A percentile compares a stretch with the other conserved stretches of the same genome.
phyloP scores from a whole-genome alignment of 2,888 invertebrate genomes.

The Drosophila conformis region DNA sequence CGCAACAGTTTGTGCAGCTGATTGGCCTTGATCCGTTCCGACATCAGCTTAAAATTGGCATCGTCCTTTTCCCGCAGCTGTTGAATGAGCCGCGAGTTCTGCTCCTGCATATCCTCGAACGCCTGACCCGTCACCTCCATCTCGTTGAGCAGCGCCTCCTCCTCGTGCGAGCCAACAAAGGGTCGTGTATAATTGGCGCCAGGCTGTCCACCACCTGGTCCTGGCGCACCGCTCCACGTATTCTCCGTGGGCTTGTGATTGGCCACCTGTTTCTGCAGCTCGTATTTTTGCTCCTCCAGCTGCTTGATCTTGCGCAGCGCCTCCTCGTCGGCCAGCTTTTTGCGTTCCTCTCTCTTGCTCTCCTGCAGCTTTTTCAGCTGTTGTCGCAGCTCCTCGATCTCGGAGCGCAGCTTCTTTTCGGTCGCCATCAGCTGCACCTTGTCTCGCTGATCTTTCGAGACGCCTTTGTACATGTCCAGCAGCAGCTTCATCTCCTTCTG shows the following conservation, averaged over 20 bases:
- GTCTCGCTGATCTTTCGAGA: constrained; percentile 97
- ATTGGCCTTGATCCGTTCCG: constrained; percentile 97
- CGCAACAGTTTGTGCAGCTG: constrained; percentile 96
- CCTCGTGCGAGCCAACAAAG: constrained; percentile 93
- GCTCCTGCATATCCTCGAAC: constrained; percentile 99
- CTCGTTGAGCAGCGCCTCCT: constrained; percentile 98
- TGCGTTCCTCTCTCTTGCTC: constrained; percentile 94
- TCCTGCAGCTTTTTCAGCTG: constrained; percentile 95
- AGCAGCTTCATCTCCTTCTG: constrained; percentile 97
- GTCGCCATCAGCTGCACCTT: constrained; percentile 98
- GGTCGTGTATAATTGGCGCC: constrained; percentile 87
- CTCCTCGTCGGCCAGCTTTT: constrained; percentile 97
- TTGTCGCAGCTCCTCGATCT: constrained; percentile 94
- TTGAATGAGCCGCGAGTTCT: constrained; percentile 97
- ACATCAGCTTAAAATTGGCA: constrained; percentile 99
- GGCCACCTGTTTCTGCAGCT: constrained; percentile 95
- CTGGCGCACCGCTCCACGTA: constrained; percentile 71
- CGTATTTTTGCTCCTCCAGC: constrained; percentile 96
- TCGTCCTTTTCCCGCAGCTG: constrained; percentile 98
- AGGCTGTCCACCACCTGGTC: constrained; percentile 58
- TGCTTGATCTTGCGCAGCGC: constrained; percentile 97
- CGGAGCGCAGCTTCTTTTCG: constrained; percentile 95
- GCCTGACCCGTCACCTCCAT: constrained; percentile 99
- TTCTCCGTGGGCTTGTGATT: constrained; percentile 89
- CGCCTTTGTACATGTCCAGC: constrained; percentile 98